phyloP scores from a whole-genome alignment of 2,888 invertebrate genomes.

The Mellilla xanthometata region DNA sequence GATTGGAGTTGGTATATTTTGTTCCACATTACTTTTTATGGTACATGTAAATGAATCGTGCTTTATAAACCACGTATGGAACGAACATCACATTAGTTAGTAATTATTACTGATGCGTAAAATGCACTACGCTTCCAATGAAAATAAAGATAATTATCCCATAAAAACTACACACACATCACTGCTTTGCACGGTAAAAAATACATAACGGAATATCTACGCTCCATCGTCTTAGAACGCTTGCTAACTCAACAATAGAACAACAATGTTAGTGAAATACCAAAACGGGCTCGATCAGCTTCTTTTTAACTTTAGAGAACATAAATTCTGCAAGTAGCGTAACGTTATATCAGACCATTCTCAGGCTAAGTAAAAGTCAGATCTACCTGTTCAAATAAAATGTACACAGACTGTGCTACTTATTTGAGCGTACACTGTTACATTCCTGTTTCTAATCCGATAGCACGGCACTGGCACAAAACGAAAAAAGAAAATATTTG shows the following conservation, averaged over 20 bases:
- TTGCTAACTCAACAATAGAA: neutral
- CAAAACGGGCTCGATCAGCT: neutral
- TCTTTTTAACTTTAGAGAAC: constrained; percentile 1
- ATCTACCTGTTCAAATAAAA: constrained; percentile 27
- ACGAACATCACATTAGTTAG: neutral
- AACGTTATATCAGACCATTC: constrained; percentile 17
- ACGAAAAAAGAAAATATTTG: constrained; percentile 24
- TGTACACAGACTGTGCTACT: constrained; percentile 22
- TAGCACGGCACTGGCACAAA: constrained; percentile 32
- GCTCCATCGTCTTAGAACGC: neutral
- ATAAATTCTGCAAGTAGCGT: constrained; percentile 14
- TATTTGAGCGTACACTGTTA: constrained; percentile 18
- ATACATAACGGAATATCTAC: constrained; percentile 3
- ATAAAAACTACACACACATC: constrained; percentile 8
- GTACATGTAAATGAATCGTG: too few relatives aligned
- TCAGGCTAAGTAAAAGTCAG: constrained; percentile 21
- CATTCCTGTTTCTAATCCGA: constrained; percentile 20
- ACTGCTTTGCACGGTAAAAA: constrained; percentile 8
- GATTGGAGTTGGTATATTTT: too few relatives aligned
- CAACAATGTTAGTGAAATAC: constrained; percentile 3
- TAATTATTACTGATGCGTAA: neutral
- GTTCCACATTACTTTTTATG: too few relatives aligned
- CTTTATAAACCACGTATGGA: too few relatives aligned
- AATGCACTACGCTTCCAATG: neutral
- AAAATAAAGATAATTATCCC: constrained; percentile 4